A percentile compares a stretch with the other conserved stretches of the same genome.
These are phyloP conservation scores for Catharus ustulatus DNA, from an alignment of 2,797 vertebrate species.

Conservation along the genomic window DNA sequence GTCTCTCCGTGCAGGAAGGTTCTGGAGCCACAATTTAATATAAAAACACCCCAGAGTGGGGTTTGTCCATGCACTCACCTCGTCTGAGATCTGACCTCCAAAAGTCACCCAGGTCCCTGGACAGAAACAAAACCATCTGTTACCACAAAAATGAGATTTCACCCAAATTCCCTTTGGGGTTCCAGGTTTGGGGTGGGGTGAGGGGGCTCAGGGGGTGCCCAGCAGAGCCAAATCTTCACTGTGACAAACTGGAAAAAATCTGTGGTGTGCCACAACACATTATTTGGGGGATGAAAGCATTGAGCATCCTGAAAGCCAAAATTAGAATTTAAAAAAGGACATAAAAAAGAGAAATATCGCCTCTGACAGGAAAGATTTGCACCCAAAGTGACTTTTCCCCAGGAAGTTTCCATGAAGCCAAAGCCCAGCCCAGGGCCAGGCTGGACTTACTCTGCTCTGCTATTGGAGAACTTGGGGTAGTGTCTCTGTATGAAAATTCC, in stretches of 20 bases:
- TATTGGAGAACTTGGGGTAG: background rate
- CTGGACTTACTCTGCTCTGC: background rate
- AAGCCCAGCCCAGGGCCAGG: fast-evolving
- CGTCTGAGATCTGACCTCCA: constrained; percentile 95
- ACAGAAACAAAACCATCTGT: constrained; percentile 2
- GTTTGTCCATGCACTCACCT: constrained; percentile 78
- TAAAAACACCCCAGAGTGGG: background rate
- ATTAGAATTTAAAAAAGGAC: background rate
- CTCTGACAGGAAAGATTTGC: background rate
- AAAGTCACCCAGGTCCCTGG: constrained; percentile 97
- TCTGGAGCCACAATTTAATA: background rate
- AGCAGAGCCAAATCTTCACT: background rate
- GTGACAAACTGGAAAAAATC: background rate
- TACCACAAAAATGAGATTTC: background rate
- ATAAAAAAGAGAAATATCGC: background rate
- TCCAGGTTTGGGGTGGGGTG: too few species aligned
- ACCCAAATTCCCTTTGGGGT: background rate
- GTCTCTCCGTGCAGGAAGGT: background rate
- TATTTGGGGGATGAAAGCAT: background rate
- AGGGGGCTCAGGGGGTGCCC: too few species aligned
- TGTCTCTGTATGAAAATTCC: background rate
- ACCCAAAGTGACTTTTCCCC: background rate
- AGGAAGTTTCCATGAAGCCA: background rate
- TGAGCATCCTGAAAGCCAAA: background rate
- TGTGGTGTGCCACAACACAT: fast-evolving